Percentiles rank a stretch among this genome's conserved stretches.
Evolutionary conservation across 2,888 invertebrate genomes (phyloP).

Genomic region (Hyalella azteca): DNA sequence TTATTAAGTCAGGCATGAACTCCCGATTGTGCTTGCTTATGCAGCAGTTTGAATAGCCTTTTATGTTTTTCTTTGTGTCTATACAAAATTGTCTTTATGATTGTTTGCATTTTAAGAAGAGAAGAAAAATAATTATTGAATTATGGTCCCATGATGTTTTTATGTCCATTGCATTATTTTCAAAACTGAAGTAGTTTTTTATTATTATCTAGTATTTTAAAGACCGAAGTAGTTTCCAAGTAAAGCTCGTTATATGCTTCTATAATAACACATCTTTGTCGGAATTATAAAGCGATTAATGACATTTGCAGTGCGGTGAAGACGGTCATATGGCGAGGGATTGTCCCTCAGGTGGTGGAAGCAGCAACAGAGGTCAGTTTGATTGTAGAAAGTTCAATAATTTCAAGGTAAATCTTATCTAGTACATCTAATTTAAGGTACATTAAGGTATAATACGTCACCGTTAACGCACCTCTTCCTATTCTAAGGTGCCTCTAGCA

Average conservation of each 20-base stretch:
- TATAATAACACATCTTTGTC: neutral
- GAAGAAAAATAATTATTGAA: neutral
- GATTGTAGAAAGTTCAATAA: too few relatives aligned
- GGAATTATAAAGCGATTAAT: neutral
- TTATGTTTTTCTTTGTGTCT: too few relatives aligned
- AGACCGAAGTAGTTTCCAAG: neutral
- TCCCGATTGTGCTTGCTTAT: too few relatives aligned
- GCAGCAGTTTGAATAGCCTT: too few relatives aligned
- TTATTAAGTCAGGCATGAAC: too few relatives aligned
- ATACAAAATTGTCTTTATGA: too few relatives aligned
- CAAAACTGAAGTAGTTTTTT: neutral
- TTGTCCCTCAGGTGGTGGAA: conserved; percentile 42
- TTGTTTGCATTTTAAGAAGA: neutral
- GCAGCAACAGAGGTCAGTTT: neutral
- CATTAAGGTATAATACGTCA: too few relatives aligned
- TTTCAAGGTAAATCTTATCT: too few relatives aligned
- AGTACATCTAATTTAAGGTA: too few relatives aligned
- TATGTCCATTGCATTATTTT: neutral
- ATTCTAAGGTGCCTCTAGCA: too few relatives aligned
- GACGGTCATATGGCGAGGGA: conserved; percentile 50
- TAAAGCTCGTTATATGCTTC: neutral
- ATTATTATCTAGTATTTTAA: neutral
- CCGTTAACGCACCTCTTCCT: too few relatives aligned
- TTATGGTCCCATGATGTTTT: neutral
- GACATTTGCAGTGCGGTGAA: conserved; percentile 35